These are phyloP conservation scores for Patella pellucida DNA, from an alignment of 2,888 invertebrate genomes.

Conservation along the genomic window DNA sequence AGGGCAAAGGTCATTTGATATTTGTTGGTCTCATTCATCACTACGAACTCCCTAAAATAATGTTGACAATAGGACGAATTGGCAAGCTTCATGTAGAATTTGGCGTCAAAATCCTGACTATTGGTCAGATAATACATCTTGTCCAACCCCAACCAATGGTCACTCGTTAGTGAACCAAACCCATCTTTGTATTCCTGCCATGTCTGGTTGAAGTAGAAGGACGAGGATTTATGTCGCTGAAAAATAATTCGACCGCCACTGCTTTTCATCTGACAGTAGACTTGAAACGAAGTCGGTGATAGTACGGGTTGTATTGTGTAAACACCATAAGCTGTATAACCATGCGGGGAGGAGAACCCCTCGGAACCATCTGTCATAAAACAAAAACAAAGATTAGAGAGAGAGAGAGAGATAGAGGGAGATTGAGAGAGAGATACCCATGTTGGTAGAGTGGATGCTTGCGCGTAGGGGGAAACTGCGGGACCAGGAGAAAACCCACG, in stretches of 20 bases:
- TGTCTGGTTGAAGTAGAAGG: background rate
- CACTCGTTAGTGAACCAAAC: background rate
- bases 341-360: background rate
- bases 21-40: constrained; percentile 11
- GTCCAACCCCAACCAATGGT: constrained; percentile 16
- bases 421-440: too few species aligned
- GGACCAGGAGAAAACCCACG: too few species aligned
- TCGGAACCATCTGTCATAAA: constrained; percentile 16
- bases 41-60: constrained; percentile 3
- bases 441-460: too few species aligned
- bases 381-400: background rate
- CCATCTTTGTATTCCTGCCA: constrained; percentile 19
- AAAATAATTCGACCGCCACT: constrained; percentile 14
- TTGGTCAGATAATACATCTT: background rate
- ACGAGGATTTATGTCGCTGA: background rate
- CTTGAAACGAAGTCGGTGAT: background rate
- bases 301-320: background rate
- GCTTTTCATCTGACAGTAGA: constrained; percentile 2
- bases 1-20: constrained; percentile 2
- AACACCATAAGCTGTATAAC: background rate
- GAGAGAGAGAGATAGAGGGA: too few species aligned
- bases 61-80: background rate
- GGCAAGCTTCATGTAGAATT: background rate
- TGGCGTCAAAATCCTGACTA: background rate
- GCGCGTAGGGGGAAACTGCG: too few species aligned